These are phyloP conservation scores for Bubalus kerabau DNA, from an alignment of 2,113 vertebrate genomes.

Conservation along the genomic window DNA sequence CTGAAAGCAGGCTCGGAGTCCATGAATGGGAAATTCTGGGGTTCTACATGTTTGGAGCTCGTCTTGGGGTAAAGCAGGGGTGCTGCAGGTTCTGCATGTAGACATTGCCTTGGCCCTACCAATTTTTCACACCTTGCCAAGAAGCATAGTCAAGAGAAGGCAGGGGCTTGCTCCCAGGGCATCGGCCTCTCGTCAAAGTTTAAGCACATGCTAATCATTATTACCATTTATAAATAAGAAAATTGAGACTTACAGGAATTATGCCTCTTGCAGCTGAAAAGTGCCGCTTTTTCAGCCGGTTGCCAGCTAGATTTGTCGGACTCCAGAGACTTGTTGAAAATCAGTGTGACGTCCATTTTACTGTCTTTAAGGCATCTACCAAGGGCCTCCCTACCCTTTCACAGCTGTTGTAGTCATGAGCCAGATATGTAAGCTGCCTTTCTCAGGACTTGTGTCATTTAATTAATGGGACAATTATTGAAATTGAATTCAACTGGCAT, in stretches of 20 bases:
- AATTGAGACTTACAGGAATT: not conserved
- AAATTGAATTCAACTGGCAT: not conserved
- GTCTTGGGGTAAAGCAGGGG: accelerated
- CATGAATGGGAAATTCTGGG: not conserved
- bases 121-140: not conserved
- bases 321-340: not conserved
- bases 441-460: not conserved
- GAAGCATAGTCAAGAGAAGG: not conserved
- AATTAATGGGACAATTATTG: conserved; percentile 2
- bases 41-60: too few relatives aligned
- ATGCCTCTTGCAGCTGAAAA: not conserved
- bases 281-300: not conserved
- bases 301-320: not conserved
- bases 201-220: not conserved
- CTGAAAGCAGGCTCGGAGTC: not conserved
- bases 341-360: not conserved
- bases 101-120: too few relatives aligned
- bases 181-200: not conserved
- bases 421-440: not conserved
- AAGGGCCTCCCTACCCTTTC: not conserved
- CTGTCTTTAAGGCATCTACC: not conserved
- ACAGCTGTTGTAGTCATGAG: not conserved
- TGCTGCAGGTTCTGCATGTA: not conserved
- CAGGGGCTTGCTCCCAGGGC: accelerated
- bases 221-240: not conserved